Evolutionary conservation across 1,140 invertebrate species (phyloP).

Genomic region (Drosophila bipectinata): DNA sequence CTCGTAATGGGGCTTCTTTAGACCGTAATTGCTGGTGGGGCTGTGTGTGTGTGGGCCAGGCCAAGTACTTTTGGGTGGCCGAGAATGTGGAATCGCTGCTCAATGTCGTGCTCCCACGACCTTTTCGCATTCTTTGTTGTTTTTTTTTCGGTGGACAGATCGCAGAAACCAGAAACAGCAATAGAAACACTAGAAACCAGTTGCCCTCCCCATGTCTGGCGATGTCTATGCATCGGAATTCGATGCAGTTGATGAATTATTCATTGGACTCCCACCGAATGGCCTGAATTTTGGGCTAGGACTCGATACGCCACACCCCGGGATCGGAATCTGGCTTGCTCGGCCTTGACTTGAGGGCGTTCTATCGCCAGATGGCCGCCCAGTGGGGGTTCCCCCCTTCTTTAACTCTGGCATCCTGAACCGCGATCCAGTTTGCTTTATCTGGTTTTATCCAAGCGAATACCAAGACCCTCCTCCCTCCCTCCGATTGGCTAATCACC

Average conservation of each 20-base stretch:
- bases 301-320: slow-evolving; percentile 4
- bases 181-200: slow-evolving; percentile 30
- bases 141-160: not conserved
- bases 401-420: slow-evolving; percentile 33
- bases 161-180: slow-evolving; percentile 26
- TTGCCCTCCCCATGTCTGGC: not conserved
- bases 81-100: slow-evolving; percentile 23
- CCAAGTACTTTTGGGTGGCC: slow-evolving; percentile 9
- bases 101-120: slow-evolving; percentile 72
- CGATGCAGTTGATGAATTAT: slow-evolving; percentile 40
- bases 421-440: slow-evolving; percentile 34
- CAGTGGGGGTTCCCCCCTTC: not conserved
- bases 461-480: not conserved
- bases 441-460: slow-evolving; percentile 34
- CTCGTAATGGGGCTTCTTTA: slow-evolving; percentile 28
- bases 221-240: slow-evolving; percentile 33
- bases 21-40: slow-evolving; percentile 27
- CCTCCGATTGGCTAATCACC: slow-evolving; percentile 66
- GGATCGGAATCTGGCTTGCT: slow-evolving; percentile 1
- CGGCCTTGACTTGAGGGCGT: slow-evolving; percentile 42
- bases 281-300: not conserved
- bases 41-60: slow-evolving; percentile 23
- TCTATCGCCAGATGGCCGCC: not conserved
- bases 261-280: slow-evolving; percentile 8
- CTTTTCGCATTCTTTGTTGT: slow-evolving; percentile 25